Conservation (phyloP, 2,113 vertebrate genomes). For the Eublepharis macularius region DNA sequence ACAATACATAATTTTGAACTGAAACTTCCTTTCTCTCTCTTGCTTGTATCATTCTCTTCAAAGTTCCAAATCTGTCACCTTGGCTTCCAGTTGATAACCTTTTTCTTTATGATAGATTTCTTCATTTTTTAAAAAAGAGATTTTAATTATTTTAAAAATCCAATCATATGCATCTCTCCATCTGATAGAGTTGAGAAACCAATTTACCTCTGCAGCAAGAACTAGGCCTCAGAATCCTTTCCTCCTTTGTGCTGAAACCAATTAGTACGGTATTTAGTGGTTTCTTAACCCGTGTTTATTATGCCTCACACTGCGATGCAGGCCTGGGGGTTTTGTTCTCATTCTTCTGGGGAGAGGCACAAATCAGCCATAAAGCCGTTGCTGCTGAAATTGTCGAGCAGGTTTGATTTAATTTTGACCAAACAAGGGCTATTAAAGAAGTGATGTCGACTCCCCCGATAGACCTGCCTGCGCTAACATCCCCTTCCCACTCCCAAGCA, state of each 20-base stretch:
- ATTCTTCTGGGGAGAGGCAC: not conserved
- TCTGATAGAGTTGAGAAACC: too few species aligned
- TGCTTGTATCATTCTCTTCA: too few species aligned
- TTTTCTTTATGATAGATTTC: too few species aligned
- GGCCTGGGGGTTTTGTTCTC: not conserved
- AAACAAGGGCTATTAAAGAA: constrained; percentile 64
- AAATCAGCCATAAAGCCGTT: not conserved
- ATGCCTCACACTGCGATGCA: not conserved
- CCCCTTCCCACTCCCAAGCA: constrained; percentile 51
- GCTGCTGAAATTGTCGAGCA: constrained; percentile 45
- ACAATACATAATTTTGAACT: too few species aligned
- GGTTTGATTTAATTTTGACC: constrained; percentile 69
- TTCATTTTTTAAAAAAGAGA: too few species aligned
- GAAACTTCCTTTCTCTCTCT: too few species aligned
- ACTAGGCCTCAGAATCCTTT: not conserved
- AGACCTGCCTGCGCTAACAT: constrained; percentile 55
- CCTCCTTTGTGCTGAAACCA: not conserved
- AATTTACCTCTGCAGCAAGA: not conserved
- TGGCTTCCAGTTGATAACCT: too few species aligned
- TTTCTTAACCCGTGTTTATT: constrained; percentile 1
- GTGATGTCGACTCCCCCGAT: constrained; percentile 62
- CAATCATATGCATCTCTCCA: too few species aligned
- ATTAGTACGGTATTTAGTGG: not conserved
- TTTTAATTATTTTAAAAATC: too few species aligned
- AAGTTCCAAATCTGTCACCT: too few species aligned